Conservation (phyloP, 2,113 vertebrate genomes). For the Stegastes partitus region DNA sequence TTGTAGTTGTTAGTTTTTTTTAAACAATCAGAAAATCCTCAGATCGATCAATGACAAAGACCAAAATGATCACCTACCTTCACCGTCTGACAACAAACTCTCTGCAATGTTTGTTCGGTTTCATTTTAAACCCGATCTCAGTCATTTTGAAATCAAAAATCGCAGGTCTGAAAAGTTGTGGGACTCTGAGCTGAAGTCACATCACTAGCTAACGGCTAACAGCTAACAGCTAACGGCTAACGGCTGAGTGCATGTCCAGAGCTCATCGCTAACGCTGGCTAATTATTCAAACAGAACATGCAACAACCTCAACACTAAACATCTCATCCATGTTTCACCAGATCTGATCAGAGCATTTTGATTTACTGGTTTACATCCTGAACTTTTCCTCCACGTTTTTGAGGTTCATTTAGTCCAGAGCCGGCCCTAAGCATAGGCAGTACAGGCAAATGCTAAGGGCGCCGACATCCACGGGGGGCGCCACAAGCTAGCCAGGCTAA, state of each 20-base stretch:
- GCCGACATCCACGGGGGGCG: no score
- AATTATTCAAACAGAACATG: not conserved
- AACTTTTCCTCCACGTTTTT: not conserved
- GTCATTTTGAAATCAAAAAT: constrained; percentile 21
- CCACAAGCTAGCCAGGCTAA: no score
- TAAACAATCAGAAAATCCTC: not conserved
- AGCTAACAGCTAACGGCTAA: not conserved
- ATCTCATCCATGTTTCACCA: no score
- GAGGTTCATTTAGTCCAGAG: not conserved
- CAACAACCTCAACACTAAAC: not conserved
- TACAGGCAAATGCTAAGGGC: no score
- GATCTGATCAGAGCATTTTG: no score
- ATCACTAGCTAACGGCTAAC: constrained; percentile 47
- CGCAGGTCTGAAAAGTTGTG: not conserved
- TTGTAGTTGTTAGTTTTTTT: not conserved
- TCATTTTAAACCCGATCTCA: constrained; percentile 9
- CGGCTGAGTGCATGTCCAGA: no score
- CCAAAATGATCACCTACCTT: constrained; percentile 74
- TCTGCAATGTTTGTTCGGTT: constrained; percentile 14
- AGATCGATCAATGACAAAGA: constrained; percentile 20
- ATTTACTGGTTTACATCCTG: no score
- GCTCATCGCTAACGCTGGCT: no score
- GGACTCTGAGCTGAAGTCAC: not conserved
- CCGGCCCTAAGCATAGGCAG: no score
- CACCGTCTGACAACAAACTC: constrained; percentile 26